Evolutionary conservation across 37 sponge, comb jelly and placozoan genomes (phyloP).

Genomic region (Ephydatia muelleri): DNA sequence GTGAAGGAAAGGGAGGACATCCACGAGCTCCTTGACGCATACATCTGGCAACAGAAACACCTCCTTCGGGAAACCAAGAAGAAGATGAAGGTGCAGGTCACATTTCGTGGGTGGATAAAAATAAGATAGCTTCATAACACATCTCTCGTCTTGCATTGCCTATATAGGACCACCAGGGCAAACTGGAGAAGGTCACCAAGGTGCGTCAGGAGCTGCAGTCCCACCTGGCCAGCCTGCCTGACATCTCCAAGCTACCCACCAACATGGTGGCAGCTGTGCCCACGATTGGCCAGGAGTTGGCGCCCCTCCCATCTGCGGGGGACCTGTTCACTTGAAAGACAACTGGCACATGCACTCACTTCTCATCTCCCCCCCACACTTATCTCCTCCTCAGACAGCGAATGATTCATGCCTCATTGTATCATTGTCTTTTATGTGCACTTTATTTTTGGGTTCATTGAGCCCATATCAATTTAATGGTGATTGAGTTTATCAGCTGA

Average conservation of each 20-base stretch:
- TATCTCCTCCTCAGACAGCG: too few relatives aligned
- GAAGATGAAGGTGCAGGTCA: conserved; percentile 45
- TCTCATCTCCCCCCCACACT: not conserved
- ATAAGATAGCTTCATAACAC: not conserved
- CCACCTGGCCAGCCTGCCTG: conserved; percentile 93
- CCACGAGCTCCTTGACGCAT: conserved; percentile 58
- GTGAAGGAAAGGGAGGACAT: conserved; percentile 72
- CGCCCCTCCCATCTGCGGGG: conserved; percentile 87
- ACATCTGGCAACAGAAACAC: conserved; percentile 60
- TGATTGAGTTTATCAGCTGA: too few relatives aligned
- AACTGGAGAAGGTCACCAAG: conserved; percentile 67
- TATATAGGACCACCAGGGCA: conserved; percentile 73
- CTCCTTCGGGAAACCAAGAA: conserved; percentile 51
- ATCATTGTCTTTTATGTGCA: too few relatives aligned
- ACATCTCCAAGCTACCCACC: conserved; percentile 73
- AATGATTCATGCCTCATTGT: too few relatives aligned
- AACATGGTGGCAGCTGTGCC: conserved; percentile 18
- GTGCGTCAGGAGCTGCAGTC: conserved; percentile 84
- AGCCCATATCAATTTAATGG: too few relatives aligned
- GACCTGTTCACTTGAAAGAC: conserved; percentile 73
- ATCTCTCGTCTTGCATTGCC: too few relatives aligned
- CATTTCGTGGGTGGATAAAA: not conserved
- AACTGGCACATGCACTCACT: not conserved
- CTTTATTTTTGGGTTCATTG: too few relatives aligned
- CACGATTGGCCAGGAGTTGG: conserved; percentile 34